Base-by-base conservation (phyloP, 2,797 vertebrate genomes). In the Silurus aristotelis region DNA sequence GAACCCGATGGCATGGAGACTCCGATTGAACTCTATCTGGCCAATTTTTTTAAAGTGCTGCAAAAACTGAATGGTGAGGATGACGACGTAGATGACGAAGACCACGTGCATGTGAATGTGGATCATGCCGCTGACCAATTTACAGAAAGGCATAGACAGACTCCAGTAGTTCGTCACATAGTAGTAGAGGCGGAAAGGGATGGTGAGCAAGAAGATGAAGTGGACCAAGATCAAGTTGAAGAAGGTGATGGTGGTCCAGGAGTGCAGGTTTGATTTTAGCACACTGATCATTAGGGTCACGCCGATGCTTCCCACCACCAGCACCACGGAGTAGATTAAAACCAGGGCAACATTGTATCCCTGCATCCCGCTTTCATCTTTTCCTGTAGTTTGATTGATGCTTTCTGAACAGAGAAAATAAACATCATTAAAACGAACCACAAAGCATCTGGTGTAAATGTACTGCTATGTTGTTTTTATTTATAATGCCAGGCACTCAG, bases 31-130 rank as follows among this genome's bases (percentile, higher is more conserved):
- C 48, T 93, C 93, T 66, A 94, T 86, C 71, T 90, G 94, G 80
- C 94, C 90, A 13, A 88, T 91, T 89, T 88, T 93, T 27, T 94
- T 89, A 88, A 97, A 97, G 92, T 97, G 97, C 1, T 92, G 55
- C 77, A 95, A 86, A 84, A 96, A 95, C 22, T 97, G 95, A 13
- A 93, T 93, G 73, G 94, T 87, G 31, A 99, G 93, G 0, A 97
- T 96, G 87, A 96, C 91, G 68, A 96, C 86, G 0, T 99, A 99
- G 91, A 99, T 95, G 0, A 96, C 1, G 80, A 98, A 97, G 0
- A 96, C 96, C 90, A 99, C 93, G 91, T 98, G 97, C 95, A 98
- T 97, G 91, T 99, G 98, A 68, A 97, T 90, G 81, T 99, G 97
- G 86, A 98, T 92, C 96, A 97, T 97, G 38, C 93, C 90, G 1